Base-by-base conservation (phyloP, 2,888 invertebrate genomes). In the Temnothorax ravouxi region DNA sequence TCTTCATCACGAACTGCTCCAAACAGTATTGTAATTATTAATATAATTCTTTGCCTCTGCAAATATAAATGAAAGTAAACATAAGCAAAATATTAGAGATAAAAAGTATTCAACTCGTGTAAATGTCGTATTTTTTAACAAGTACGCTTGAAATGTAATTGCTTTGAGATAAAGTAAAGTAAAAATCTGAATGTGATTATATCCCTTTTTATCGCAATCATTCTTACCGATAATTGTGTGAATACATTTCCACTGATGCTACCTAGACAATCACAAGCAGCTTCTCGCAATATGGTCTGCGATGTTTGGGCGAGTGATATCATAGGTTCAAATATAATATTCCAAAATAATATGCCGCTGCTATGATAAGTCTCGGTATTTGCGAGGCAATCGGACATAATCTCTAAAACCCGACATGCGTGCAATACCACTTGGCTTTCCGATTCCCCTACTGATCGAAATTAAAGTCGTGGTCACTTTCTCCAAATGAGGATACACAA, bases 1-100 rank as follows among this genome's bases (percentile, higher is more conserved):
- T 98, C 97, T 21, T 97, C 97, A 92, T 98, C 98, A 85, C 96
- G 96, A 67, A 97, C 96, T 85, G 97, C 96, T 0, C 98, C 97
- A 87, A 98, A 96, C 54, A 98, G 95, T 81, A 97, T 94, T 0
- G 98, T 97, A 59, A 98, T 96, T 87, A 98, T 96, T 61, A 97
- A 93, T 82, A 98, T 96, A 92, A 97, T 97, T 76, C 96, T 96
- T 5, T 96, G 96, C 77, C 96, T 95, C 96, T 98, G 92, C 50
- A 95, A 95, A 86, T 86, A 80, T 61, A 67, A 21, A 75, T 3
- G n/a, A 62, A 79, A 56, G 21, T 75, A 61, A 61, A 62, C 38
- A 56, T 69, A 61, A 72, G 15, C 5, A 41, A 11, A 29, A 50
- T 66, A 69, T 29, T 21, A 47, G 1, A 47, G 21, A 74, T 54